These are phyloP conservation scores for Dicrostonyx torquatus DNA, from an alignment of 2,797 vertebrate species.

Conservation along the genomic window DNA sequence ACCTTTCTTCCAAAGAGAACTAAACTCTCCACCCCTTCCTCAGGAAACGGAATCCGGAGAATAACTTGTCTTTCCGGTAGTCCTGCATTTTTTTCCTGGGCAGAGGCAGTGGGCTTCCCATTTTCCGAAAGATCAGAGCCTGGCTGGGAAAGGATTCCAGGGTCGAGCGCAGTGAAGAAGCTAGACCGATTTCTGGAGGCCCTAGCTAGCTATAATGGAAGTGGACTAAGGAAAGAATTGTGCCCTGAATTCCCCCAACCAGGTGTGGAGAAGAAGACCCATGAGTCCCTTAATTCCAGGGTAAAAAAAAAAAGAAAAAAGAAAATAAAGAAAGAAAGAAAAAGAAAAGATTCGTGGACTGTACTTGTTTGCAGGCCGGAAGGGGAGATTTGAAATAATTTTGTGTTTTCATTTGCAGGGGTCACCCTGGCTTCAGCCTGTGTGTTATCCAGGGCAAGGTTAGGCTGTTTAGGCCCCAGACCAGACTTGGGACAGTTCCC, in stretches of 20 bases:
- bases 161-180: background rate
- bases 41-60: conserved; percentile 75
- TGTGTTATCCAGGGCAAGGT: conserved; percentile 70
- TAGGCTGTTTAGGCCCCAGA: conserved; percentile 76
- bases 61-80: conserved; percentile 52
- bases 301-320: too few species aligned
- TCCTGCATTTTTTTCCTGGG: conserved; percentile 45
- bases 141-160: background rate
- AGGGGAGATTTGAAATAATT: conserved; percentile 59
- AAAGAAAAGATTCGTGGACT: background rate
- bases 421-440: conserved; percentile 55
- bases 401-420: conserved; percentile 76
- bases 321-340: too few species aligned
- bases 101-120: conserved; percentile 20
- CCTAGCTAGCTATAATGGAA: background rate
- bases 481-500: conserved; percentile 58
- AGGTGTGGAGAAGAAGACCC: background rate
- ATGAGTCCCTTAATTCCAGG: background rate
- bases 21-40: conserved; percentile 65
- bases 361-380: background rate
- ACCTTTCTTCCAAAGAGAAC: conserved; percentile 74
- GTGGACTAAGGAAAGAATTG: conserved; percentile 41
- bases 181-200: conserved; percentile 27
- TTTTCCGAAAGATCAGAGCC: conserved; percentile 38
- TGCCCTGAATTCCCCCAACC: background rate